Evolutionary conservation across 1,140 invertebrate species (phyloP), one percentile per base, ranked within the genome.

Genomic region (Drosophila nigrodunni): DNA sequence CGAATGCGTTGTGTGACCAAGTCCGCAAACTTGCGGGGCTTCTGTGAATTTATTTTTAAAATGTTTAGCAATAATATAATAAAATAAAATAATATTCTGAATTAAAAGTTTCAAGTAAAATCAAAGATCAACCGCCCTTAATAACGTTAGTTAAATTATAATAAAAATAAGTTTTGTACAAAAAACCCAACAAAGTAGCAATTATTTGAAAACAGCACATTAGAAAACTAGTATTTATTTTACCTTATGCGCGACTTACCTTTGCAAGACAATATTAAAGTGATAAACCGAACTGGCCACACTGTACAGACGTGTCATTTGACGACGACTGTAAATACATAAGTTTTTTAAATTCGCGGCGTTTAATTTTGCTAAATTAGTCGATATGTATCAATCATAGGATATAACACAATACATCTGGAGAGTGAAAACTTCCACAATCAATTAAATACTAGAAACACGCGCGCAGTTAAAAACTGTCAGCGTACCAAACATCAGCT

Each of bases 321-420:
- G 67, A 58, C 58, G 66, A 58, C 49, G 52, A 67, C 62, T 78
- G 79, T 85, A 80, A 85, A 77, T 85, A 82, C 74, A 82, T 52
- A 77, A 67, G 72, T 82, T 82, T 82, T 65, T 85, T 78, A 81
- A 71, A 70, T 73, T 82, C 65, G 60, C 82, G 82, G 82, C 59
- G 59, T 74, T 64, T 64, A 76, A 87, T 67, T 70, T 13, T 59
- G 57, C 15, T 21, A 61, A 66, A 70, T 73, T 47, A 52, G 30
- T 39, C 65, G 65, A 39, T 41, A 35, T 47, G 34, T 21, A 71
- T 44, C 21, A 49, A 66, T 54, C 44, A 44, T 47, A 59, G 21
- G 21, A 8, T 15, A 13, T 50, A 43, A n/a, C 18, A 6, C 8
- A 73, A 30, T 8, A 57, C 9, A 39, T n/a, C 7, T 15, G 21